phyloP scores from a whole-genome alignment of 2,888 invertebrate species.

The Carterocephalus palaemon region DNA sequence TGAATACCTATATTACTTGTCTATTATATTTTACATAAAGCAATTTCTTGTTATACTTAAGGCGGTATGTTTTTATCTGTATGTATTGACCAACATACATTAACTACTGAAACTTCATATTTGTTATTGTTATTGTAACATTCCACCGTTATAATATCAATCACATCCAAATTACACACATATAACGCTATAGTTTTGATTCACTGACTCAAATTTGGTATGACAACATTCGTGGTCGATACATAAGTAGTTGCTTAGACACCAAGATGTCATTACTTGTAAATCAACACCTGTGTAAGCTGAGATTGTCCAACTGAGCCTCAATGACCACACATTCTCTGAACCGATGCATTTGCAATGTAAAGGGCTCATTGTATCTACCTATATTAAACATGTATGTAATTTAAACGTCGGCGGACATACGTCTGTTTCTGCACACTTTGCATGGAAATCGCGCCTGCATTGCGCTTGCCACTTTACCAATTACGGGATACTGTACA shows the following conservation, averaged over 20 bases:
- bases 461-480: slow-evolving; percentile 52
- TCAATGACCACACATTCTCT: slow-evolving; percentile 39
- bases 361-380: slow-evolving; percentile 47
- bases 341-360: slow-evolving; percentile 45
- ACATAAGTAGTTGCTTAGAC: too few species aligned
- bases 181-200: too few species aligned
- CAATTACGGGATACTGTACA: slow-evolving; percentile 50
- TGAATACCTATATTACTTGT: slow-evolving; percentile 3
- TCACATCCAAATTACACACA: too few species aligned
- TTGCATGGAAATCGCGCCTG: too few species aligned
- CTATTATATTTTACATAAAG: slow-evolving; percentile 5
- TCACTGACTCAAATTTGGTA: too few species aligned
- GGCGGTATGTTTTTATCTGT: not conserved
- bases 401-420: slow-evolving; percentile 51
- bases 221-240: too few species aligned
- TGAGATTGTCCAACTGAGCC: slow-evolving; percentile 50
- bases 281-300: slow-evolving; percentile 31
- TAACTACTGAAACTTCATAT: too few species aligned
- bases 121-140: too few species aligned
- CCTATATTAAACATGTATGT: slow-evolving; percentile 31
- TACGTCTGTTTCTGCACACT: slow-evolving; percentile 32
- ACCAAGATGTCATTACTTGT: slow-evolving; percentile 25
- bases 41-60: not conserved
- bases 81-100: not conserved
- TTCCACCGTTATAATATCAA: too few species aligned